phyloP scores from a whole-genome alignment of 1,140 invertebrate species.

The Aleiodes sp. region DNA sequence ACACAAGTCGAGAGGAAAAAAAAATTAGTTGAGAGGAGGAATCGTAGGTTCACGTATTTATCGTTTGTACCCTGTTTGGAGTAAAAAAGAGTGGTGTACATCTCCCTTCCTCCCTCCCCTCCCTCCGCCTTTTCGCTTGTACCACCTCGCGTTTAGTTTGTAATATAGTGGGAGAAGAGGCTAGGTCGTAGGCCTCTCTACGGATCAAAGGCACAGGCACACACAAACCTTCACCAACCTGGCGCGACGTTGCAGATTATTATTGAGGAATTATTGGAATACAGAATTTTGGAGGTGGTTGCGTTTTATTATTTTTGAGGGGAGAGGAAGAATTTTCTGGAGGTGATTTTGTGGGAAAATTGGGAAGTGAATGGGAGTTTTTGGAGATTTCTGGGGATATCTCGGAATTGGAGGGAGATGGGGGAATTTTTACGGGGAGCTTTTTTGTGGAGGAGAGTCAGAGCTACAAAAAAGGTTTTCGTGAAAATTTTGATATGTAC shows the following conservation, averaged over 20 bases:
- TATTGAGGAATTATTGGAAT: slow-evolving; percentile 1
- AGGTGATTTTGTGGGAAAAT: background rate
- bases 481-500: too few relatives aligned
- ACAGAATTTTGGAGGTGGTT: background rate
- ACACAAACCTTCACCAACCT: slow-evolving; percentile 28
- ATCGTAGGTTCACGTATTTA: background rate
- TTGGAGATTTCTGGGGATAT: too few relatives aligned
- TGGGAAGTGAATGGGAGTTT: too few relatives aligned
- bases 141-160: slow-evolving; percentile 13
- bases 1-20: too few relatives aligned
- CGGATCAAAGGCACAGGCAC: slow-evolving; percentile 32
- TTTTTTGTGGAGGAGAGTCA: too few relatives aligned
- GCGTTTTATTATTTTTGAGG: background rate
- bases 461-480: too few relatives aligned
- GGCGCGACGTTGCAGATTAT: slow-evolving; percentile 19
- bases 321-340: background rate
- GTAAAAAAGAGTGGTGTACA: background rate
- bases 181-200: slow-evolving; percentile 35
- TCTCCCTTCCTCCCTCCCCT: background rate
- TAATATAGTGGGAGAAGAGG: slow-evolving; percentile 30
- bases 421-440: too few relatives aligned
- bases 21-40: too few relatives aligned
- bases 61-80: slow-evolving; percentile 3
- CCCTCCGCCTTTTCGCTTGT: background rate
- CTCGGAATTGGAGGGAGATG: too few relatives aligned